Base-by-base conservation (phyloP, 2,888 invertebrate genomes). In the Acleris literana region DNA sequence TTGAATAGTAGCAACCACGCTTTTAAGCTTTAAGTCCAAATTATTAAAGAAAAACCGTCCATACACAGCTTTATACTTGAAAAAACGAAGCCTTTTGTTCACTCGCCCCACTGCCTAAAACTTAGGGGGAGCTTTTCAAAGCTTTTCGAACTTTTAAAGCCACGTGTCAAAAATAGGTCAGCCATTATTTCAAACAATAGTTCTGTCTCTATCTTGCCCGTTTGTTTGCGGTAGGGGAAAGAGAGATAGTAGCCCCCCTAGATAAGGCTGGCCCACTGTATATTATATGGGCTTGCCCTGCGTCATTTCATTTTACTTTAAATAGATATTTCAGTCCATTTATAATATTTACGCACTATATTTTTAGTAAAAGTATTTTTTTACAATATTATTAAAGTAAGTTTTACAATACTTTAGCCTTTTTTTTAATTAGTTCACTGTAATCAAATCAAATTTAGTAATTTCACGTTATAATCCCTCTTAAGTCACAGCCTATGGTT, bases 131-230 rank as follows among this genome's bases (percentile, higher is more conserved):
- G 49, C 54, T 39, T 39, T 39, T 39, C 77, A 75, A 78, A 76
- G 80, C 79, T 80, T 84, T 86, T 83, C 79, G 80, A 76, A 69
- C 71, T 64, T 63, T 54, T 56, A 54, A 53, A 66, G 76, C 84
- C 88, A 89, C 88, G 89, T 88, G 90, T 83, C 81, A 54, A 82
- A 90, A 88, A 87, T 88, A 78, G 90, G 90, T 88, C 90, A 88
- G 71, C 85, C 79, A 83, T 87, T 88, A 86, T 88, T 62, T 62
- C 80, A 81, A 81, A 76, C 76, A 77, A 76, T 75, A 71, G 73
- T 65, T 63, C 81, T 69, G 71, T 86, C 84, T 72, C 83, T 65
- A 74, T 85, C 81, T 60, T 69, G 65, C 64, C n/a, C 25, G 49
- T 48, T 54, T 48, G 57, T 33, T 56, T 20, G n/a, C 18, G 18